These are phyloP conservation scores for Vespertilio murinus DNA, from an alignment of 2,797 vertebrate species.

Conservation along the genomic window DNA sequence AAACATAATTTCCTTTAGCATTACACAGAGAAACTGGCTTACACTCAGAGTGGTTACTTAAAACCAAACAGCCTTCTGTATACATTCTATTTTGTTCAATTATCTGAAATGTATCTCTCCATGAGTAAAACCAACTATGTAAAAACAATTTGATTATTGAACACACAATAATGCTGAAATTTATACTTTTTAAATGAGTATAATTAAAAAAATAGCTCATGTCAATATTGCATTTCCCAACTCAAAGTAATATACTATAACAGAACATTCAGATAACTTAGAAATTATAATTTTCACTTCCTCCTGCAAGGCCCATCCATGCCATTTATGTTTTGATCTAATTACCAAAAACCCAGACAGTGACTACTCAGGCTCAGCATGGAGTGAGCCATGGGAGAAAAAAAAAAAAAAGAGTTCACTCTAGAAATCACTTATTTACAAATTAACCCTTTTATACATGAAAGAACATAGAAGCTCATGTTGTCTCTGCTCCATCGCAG, in stretches of 20 bases:
- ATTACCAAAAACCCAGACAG: background rate
- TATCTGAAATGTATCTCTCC: slow-evolving; percentile 15
- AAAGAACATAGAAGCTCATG: background rate
- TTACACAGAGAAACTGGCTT: background rate
- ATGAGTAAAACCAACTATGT: background rate
- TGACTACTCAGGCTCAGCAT: background rate
- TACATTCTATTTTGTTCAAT: background rate
- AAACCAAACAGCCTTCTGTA: background rate
- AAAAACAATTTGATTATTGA: slow-evolving; percentile 52
- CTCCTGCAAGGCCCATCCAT: background rate
- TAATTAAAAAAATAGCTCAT: slow-evolving; percentile 61
- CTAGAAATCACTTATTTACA: slow-evolving; percentile 9
- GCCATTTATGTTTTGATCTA: slow-evolving; percentile 25
- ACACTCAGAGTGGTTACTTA: background rate
- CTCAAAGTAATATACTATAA: slow-evolving; percentile 6
- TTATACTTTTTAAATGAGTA: background rate
- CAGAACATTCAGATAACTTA: background rate
- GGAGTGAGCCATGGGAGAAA: background rate
- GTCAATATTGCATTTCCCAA: background rate
- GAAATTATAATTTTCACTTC: background rate
- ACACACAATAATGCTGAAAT: slow-evolving; percentile 39
- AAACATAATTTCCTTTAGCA: background rate
- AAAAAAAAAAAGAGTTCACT: background rate
- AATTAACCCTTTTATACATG: background rate
- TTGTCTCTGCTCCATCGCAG: background rate